Conservation (phyloP, 2,888 invertebrate genomes). For the Eupithecia subumbrata region DNA sequence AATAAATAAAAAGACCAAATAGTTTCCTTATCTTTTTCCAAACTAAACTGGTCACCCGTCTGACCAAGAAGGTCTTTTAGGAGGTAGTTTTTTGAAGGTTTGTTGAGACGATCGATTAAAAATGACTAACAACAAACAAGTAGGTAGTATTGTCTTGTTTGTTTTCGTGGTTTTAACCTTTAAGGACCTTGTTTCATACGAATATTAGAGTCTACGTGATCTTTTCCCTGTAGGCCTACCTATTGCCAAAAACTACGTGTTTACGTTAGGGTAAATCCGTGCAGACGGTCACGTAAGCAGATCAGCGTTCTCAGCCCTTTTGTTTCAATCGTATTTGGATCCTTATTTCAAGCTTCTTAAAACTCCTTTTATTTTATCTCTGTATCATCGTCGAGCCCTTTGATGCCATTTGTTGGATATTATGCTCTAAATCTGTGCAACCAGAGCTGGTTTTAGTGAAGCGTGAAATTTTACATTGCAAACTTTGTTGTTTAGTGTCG, state of each 20-base stretch:
- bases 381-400: conserved; percentile 29
- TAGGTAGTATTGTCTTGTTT: not conserved
- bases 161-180: not conserved
- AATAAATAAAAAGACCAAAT: not conserved
- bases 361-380: conserved; percentile 25
- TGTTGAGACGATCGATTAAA: not conserved
- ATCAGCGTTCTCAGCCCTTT: conserved; percentile 27
- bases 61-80: not conserved
- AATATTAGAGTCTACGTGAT: conserved; percentile 22
- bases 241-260: conserved; percentile 36
- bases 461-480: conserved; percentile 15
- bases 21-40: not conserved
- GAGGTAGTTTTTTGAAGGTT: not conserved
- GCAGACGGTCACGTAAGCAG: conserved; percentile 44
- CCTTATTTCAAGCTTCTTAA: conserved; percentile 15
- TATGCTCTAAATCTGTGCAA: not conserved
- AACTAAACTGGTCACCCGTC: not conserved
- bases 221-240: conserved; percentile 11
- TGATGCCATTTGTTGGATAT: not conserved
- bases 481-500: conserved; percentile 18
- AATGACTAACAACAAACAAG: not conserved
- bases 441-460: conserved; percentile 19
- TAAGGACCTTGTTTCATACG: not conserved
- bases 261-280: conserved; percentile 38
- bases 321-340: conserved; percentile 17